These are phyloP conservation scores for Phymatocera aterrima DNA, from an alignment of 2,888 invertebrate genomes.

Conservation along the genomic window DNA sequence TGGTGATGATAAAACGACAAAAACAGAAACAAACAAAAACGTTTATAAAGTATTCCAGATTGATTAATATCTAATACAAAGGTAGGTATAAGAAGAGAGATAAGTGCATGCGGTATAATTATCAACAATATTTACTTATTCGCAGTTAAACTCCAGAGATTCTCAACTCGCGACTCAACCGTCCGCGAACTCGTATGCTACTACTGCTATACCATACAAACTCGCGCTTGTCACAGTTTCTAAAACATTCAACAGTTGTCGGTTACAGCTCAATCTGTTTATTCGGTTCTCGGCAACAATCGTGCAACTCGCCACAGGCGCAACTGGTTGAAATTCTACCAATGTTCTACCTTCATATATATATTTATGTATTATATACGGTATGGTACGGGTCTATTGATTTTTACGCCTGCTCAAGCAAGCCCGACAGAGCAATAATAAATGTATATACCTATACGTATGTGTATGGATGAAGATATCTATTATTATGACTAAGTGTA, in stretches of 20 bases:
- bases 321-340: constrained; percentile 18
- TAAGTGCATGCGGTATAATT: no score
- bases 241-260: constrained; percentile 34
- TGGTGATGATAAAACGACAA: no score
- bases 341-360: background rate
- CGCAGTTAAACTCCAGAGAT: background rate
- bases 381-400: no score
- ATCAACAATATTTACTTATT: background rate
- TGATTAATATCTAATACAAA: no score
- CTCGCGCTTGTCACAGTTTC: background rate
- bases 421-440: background rate
- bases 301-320: no score
- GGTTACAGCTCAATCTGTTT: background rate
- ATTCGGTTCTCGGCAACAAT: no score
- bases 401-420: background rate
- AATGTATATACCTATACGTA: background rate
- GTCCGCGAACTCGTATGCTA: background rate
- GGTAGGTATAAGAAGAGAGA: no score
- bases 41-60: no score
- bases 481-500: background rate
- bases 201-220: no score
- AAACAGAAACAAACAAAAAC: no score
- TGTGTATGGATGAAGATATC: no score
- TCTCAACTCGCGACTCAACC: background rate
- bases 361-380: background rate